phyloP scores from a whole-genome alignment of 2,888 invertebrate species.

The Eledone cirrhosa region DNA sequence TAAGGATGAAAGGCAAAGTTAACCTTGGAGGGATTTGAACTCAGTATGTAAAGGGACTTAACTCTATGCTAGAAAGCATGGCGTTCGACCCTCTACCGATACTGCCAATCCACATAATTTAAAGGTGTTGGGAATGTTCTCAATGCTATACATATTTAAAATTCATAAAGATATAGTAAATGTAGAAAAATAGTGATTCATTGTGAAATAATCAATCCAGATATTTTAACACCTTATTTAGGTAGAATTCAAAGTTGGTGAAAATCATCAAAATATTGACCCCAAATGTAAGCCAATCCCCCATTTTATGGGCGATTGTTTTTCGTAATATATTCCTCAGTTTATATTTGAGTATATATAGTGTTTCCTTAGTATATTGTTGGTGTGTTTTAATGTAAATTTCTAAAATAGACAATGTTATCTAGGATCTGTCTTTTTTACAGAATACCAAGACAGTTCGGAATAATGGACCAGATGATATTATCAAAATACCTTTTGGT shows the following conservation, averaged over 20 bases:
- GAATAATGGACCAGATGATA: conserved; percentile 7
- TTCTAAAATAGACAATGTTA: too few species aligned
- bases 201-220: not conserved
- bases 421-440: not conserved
- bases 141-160: not conserved
- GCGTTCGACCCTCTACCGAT: too few species aligned
- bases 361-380: too few species aligned
- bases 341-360: not conserved
- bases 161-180: not conserved
- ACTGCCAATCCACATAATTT: too few species aligned
- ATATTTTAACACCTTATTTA: not conserved
- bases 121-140: not conserved
- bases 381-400: too few species aligned
- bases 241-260: not conserved
- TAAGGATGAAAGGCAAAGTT: too few species aligned
- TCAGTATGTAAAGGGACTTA: too few species aligned
- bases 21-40: too few species aligned
- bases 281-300: too few species aligned
- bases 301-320: too few species aligned
- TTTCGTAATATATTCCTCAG: too few species aligned
- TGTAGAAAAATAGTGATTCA: not conserved
- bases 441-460: not conserved
- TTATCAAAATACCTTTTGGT: conserved; percentile 5
- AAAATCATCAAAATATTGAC: not conserved
- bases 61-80: too few species aligned